Evolutionary conservation across 2,113 vertebrate species (phyloP).

Genomic region (Galeopterus variegatus): DNA sequence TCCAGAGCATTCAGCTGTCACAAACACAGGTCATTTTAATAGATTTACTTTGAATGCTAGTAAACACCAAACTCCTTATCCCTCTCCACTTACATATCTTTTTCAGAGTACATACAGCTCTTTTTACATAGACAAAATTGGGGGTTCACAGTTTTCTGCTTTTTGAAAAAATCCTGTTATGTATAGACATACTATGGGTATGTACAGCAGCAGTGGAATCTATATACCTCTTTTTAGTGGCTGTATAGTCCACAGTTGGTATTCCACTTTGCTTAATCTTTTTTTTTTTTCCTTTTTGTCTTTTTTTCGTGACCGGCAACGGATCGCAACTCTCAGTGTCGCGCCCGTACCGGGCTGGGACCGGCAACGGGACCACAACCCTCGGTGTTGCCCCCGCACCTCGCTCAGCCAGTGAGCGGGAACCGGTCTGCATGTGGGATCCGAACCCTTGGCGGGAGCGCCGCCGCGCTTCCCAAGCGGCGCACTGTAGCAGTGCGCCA

Average conservation of each 20-base stretch:
- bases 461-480: too few relatives aligned
- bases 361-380: too few relatives aligned
- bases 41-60: not conserved
- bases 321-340: too few relatives aligned
- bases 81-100: not conserved
- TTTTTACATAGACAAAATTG: not conserved
- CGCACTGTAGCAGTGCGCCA: too few relatives aligned
- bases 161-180: not conserved
- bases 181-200: not conserved
- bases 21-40: constrained; percentile 93
- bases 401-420: too few relatives aligned
- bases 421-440: too few relatives aligned
- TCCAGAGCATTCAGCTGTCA: constrained; percentile 95
- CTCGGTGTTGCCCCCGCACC: too few relatives aligned
- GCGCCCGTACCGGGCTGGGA: too few relatives aligned
- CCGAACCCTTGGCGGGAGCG: too few relatives aligned
- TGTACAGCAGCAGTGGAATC: not conserved
- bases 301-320: too few relatives aligned
- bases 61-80: not conserved
- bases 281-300: too few relatives aligned
- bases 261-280: not conserved
- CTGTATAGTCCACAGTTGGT: accelerated
- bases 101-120: not conserved
- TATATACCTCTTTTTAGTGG: not conserved
- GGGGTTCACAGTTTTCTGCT: not conserved